Evolutionary conservation across 1,140 invertebrate genomes (phyloP).

Genomic region (Danaus plexippus): DNA sequence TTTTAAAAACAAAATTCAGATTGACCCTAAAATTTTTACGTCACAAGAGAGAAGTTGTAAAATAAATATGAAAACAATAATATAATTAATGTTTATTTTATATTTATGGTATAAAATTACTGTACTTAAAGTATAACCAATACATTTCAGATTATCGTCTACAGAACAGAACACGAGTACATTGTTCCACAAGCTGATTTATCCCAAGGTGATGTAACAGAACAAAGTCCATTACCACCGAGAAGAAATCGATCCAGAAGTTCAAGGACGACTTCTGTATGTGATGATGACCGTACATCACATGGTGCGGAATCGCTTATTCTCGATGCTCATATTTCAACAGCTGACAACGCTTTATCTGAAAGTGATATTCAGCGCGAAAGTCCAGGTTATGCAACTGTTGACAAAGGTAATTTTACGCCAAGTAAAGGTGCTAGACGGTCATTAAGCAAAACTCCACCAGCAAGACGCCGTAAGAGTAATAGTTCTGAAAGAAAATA

Average conservation of each 20-base stretch:
- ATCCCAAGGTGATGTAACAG: constrained; percentile 39
- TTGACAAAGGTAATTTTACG: constrained; percentile 71
- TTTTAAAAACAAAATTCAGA: too few species aligned
- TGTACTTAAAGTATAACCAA: too few species aligned
- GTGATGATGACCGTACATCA: constrained; percentile 80
- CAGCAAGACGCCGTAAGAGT: constrained; percentile 49
- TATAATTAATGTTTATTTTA: too few species aligned
- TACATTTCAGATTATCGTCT: constrained; percentile 73
- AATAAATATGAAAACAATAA: too few species aligned
- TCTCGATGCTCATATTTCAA: constrained; percentile 58
- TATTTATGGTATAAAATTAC: too few species aligned
- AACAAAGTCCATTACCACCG: constrained; percentile 58
- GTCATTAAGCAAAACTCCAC: constrained; percentile 59
- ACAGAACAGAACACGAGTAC: constrained; percentile 76
- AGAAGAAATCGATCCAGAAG: constrained; percentile 69
- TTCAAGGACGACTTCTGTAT: constrained; percentile 74
- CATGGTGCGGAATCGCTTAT: constrained; percentile 78
- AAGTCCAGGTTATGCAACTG: constrained; percentile 77
- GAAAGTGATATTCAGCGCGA: constrained; percentile 70
- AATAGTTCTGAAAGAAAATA: constrained; percentile 75
- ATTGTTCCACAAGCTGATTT: constrained; percentile 69
- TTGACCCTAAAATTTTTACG: too few species aligned
- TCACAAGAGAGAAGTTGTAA: too few species aligned
- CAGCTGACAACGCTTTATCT: constrained; percentile 50
- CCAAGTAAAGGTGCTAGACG: constrained; percentile 40